A percentile compares a stretch with the other conserved stretches of the same genome.
phyloP scores from a whole-genome alignment of 2,888 invertebrate genomes.

The Troides helena region DNA sequence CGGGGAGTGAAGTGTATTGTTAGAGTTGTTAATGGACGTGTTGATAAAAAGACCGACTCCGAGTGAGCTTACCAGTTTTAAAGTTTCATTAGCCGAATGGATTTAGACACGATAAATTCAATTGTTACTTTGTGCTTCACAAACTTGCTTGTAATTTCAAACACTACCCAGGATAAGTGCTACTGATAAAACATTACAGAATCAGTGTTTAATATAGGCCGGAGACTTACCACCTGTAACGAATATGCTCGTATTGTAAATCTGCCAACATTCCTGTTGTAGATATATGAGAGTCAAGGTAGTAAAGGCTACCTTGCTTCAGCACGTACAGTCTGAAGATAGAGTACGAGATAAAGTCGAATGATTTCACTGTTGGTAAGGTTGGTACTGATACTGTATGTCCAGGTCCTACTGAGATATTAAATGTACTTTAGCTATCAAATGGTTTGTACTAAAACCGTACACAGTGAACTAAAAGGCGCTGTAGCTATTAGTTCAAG shows the following conservation, averaged over 20 bases:
- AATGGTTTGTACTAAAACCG: background rate
- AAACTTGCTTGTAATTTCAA: background rate
- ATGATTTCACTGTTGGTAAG: too few relatives aligned
- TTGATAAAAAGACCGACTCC: background rate
- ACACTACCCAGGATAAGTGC: background rate
- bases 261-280: too few relatives aligned
- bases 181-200: background rate
- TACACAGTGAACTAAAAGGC: background rate
- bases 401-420: too few relatives aligned
- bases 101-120: background rate
- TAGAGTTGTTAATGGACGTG: background rate
- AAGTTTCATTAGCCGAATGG: conserved; percentile 4
- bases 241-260: too few relatives aligned
- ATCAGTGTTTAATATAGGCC: too few relatives aligned
- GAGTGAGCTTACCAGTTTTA: conserved; percentile 1
- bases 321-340: too few relatives aligned
- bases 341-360: too few relatives aligned
- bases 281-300: too few relatives aligned
- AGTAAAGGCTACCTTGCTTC: too few relatives aligned
- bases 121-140: background rate
- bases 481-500: background rate
- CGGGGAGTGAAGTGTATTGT: background rate
- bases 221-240: too few relatives aligned
- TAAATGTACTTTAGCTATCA: background rate
- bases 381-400: too few relatives aligned